Base-by-base conservation (phyloP, 2,888 invertebrate genomes). In the Campoplex nolae region DNA sequence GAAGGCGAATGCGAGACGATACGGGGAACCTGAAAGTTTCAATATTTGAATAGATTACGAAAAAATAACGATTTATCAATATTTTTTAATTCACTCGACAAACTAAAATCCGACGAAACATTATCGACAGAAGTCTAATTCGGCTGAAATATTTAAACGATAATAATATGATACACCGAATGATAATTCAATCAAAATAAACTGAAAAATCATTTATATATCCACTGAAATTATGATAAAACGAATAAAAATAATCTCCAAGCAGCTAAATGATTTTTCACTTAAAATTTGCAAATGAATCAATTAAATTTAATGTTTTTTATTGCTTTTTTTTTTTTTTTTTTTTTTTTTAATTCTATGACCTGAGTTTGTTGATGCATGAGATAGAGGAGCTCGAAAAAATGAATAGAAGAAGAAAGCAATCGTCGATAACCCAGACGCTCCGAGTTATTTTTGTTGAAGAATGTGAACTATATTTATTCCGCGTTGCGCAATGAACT, bases 401-500 rank as follows among this genome's bases (percentile, higher is more conserved):
- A 28, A 18, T 38, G 16, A 13, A 38, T 16, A 75, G 42, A 58
- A 58, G 38, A 42, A 45, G 18, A 45, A 16, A 54, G 54, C n/a
- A 54, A 54, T 42, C 38, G 42, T 1, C 16, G 62, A 62, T 62
- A 32, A 38, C 7, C 38, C 23, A 38, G 56, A 58, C 16, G 13
- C 56, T 56, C 38, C 16, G 42, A 38, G 56, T 38, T 74, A 74
- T 56, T 38, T 42, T 45, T 32, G 74, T 74, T 84, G 68, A 68
- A 62, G 73, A 42, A 23, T 13, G 23, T 71, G 18, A 48, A 56
- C 42, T 58, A 23, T 35, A 68, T 80, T 28, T 79, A 79, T 58
- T 48, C 16, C 58, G 76, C 65, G 45, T 71, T 82, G 82, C 82
- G 77, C 82, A 85, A 82, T 82, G 82, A 78, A 82, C 77, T 85